Evolutionary conservation across 2,888 invertebrate genomes (phyloP).

Genomic region (Melieria picta): DNA sequence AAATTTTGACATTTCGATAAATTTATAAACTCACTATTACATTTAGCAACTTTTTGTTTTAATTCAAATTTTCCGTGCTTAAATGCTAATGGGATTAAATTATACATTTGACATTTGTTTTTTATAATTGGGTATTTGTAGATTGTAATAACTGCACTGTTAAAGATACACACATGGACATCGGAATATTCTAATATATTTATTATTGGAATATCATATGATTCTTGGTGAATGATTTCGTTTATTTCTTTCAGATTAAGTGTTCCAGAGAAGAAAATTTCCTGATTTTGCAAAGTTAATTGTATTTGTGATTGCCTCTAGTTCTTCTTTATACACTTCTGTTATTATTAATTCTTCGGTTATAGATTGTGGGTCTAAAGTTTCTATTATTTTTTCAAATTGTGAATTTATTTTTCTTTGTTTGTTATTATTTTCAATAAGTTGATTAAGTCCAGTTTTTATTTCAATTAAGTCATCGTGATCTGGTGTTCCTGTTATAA

Average conservation of each 20-base stretch:
- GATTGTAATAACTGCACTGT: too few species aligned
- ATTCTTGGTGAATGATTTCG: constrained; percentile 2
- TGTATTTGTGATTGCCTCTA: background rate
- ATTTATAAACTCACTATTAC: background rate
- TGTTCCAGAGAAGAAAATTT: background rate
- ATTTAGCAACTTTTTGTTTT: too few species aligned
- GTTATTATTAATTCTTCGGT: constrained; percentile 18
- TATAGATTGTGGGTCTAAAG: constrained; percentile 5
- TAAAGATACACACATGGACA: too few species aligned
- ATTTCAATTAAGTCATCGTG: constrained; percentile 27
- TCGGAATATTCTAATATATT: too few species aligned
- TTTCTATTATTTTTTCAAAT: background rate
- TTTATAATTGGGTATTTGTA: too few species aligned
- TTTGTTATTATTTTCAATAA: constrained; percentile 29
- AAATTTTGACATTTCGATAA: background rate
- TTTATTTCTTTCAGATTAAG: constrained; percentile 12
- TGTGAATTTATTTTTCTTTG: constrained; percentile 29
- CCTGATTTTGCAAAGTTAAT: too few species aligned
- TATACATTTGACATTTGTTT: too few species aligned
- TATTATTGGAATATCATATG: background rate
- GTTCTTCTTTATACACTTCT: constrained; percentile 23
- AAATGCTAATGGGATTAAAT: too few species aligned
- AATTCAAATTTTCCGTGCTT: too few species aligned
- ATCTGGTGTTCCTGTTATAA: constrained; percentile 23
- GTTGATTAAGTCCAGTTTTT: constrained; percentile 24